These are phyloP conservation scores for Hirudinaria manillensis DNA, from an alignment of 2,888 invertebrate genomes.

Conservation along the genomic window DNA sequence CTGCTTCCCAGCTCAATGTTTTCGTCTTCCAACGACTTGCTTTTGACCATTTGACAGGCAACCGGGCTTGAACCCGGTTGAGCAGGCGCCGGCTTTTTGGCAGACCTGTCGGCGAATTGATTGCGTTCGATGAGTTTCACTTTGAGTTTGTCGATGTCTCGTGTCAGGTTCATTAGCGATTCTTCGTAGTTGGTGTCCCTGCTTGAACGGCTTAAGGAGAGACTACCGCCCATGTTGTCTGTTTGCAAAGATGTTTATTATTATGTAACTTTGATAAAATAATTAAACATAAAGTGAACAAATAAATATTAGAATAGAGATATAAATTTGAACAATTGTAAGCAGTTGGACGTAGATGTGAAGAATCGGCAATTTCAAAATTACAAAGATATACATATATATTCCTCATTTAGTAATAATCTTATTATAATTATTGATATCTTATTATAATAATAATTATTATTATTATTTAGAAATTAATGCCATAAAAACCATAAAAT, in stretches of 20 bases:
- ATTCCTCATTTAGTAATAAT: too few relatives aligned
- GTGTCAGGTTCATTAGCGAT: slow-evolving; percentile 23
- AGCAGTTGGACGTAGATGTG: too few relatives aligned
- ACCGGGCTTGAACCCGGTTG: not conserved
- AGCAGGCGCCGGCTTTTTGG: not conserved
- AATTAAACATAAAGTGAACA: too few relatives aligned
- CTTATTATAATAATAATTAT: too few relatives aligned
- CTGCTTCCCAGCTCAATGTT: slow-evolving; percentile 11
- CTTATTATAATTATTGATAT: too few relatives aligned
- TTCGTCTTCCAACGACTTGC: slow-evolving; percentile 20
- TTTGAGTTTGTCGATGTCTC: slow-evolving; percentile 67
- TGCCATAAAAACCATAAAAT: too few relatives aligned
- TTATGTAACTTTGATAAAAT: too few relatives aligned
- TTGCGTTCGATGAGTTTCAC: slow-evolving; percentile 73
- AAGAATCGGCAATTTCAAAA: too few relatives aligned
- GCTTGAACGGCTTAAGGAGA: slow-evolving; percentile 65
- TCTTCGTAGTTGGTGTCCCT: slow-evolving; percentile 65
- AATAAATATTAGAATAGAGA: too few relatives aligned
- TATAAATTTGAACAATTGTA: too few relatives aligned
- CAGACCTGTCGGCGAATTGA: slow-evolving; percentile 53
- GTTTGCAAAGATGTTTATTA: not conserved
- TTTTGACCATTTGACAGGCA: slow-evolving; percentile 9
- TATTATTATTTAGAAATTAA: too few relatives aligned
- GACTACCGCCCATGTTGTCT: not conserved
- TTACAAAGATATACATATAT: too few relatives aligned